phyloP scores from a whole-genome alignment of 2,888 invertebrate species.

The Cerastis leucographa region DNA sequence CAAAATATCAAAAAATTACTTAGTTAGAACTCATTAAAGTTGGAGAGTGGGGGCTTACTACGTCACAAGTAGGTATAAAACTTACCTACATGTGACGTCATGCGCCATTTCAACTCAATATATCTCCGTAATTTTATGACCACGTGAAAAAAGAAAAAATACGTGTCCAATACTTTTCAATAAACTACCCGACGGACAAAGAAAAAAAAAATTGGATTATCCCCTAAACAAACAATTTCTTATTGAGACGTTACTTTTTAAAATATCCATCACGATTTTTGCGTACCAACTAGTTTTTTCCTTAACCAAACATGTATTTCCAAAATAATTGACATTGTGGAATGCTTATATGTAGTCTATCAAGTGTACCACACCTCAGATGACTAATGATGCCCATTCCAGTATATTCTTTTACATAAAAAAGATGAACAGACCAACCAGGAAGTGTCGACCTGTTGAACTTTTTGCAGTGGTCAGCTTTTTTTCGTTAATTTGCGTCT shows the following conservation, averaged over 20 bases:
- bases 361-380: conserved; percentile 9
- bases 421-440: conserved; percentile 15
- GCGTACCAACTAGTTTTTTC: not conserved
- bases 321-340: not conserved
- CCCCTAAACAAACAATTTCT: conserved; percentile 10
- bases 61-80: too few species aligned
- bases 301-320: not conserved
- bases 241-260: not conserved
- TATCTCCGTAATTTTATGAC: too few species aligned
- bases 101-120: too few species aligned
- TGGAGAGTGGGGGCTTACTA: too few species aligned
- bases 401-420: not conserved
- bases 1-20: too few species aligned
- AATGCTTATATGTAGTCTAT: not conserved
- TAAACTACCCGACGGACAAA: too few species aligned
- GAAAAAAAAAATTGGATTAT: too few species aligned
- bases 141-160: too few species aligned
- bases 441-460: conserved; percentile 27
- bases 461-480: conserved; percentile 31
- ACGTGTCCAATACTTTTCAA: too few species aligned
- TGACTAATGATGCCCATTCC: conserved; percentile 23
- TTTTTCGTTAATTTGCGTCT: not conserved
- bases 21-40: too few species aligned
- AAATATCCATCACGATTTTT: not conserved
- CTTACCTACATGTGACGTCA: too few species aligned